Evolutionary conservation across 2,113 vertebrate species (phyloP).

Genomic region (Pollimyrus isidori): DNA sequence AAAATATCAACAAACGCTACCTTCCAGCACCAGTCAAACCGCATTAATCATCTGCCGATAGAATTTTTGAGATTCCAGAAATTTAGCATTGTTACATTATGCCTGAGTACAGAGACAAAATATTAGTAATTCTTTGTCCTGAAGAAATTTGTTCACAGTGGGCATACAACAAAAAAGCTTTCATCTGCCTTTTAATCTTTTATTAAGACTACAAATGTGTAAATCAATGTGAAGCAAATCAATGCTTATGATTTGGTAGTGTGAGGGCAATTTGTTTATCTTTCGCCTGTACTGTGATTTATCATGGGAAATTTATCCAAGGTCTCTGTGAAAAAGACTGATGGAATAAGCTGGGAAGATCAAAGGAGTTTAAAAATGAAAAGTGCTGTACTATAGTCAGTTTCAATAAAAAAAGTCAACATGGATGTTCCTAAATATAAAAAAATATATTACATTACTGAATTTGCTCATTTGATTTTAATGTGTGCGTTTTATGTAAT

Average conservation of each 20-base stretch:
- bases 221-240: slow-evolving; percentile 44
- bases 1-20: slow-evolving; percentile 34
- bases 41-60: slow-evolving; percentile 44
- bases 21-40: slow-evolving; percentile 52
- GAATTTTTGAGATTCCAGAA: slow-evolving; percentile 52
- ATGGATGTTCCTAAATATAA: background rate
- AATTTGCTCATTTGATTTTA: background rate
- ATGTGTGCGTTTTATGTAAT: background rate
- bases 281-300: slow-evolving; percentile 1
- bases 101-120: slow-evolving; percentile 60
- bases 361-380: slow-evolving; percentile 6
- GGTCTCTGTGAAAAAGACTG: slow-evolving; percentile 3
- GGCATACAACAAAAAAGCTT: slow-evolving; percentile 8
- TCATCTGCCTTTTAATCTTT: slow-evolving; percentile 43
- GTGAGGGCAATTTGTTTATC: slow-evolving; percentile 34
- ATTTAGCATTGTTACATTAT: slow-evolving; percentile 50
- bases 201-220: slow-evolving; percentile 45
- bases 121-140: slow-evolving; percentile 53
- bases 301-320: slow-evolving; percentile 13
- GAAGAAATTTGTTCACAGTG: slow-evolving; percentile 41
- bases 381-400: background rate
- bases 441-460: background rate
- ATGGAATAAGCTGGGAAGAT: slow-evolving; percentile 4
- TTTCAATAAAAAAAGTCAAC: background rate
- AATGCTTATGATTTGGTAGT: slow-evolving; percentile 37